A percentile compares a stretch with the other conserved stretches of the same genome.
Evolutionary conservation across 2,797 vertebrate genomes (phyloP).

Genomic region (Stomatorhinus walkeri): DNA sequence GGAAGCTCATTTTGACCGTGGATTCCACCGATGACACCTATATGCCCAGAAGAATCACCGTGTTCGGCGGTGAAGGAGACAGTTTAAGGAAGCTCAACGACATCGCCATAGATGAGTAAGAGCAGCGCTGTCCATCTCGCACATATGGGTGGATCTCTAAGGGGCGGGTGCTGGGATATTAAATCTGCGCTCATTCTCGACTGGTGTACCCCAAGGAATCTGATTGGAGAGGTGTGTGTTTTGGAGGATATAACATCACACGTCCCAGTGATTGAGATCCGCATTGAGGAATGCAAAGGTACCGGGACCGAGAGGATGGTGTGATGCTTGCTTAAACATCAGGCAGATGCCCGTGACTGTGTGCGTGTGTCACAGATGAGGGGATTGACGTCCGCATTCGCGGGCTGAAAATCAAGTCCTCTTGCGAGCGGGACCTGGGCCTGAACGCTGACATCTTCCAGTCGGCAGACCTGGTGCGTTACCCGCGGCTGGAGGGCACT

Average conservation of each 20-base stretch:
- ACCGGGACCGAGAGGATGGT: conserved; percentile 11
- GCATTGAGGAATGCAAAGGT: conserved; percentile 94
- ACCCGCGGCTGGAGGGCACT: conserved; percentile 89
- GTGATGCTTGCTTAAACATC: not conserved
- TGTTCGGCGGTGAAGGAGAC: conserved; percentile 86
- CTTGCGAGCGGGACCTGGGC: conserved; percentile 83
- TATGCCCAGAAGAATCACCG: conserved; percentile 86
- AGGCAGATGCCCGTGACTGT: not conserved
- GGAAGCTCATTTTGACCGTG: conserved; percentile 86
- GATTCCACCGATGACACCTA: conserved; percentile 95
- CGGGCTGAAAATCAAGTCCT: conserved; percentile 92
- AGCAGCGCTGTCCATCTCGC: not conserved
- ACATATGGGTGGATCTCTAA: not conserved
- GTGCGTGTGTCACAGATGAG: conserved; percentile 65
- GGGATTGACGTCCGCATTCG: conserved; percentile 92
- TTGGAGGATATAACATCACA: conserved; percentile 90
- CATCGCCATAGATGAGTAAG: conserved; percentile 87
- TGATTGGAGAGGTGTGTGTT: conserved; percentile 90
- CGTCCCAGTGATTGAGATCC: conserved; percentile 84
- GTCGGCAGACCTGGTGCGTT: conserved; percentile 82
- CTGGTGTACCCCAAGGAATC: conserved; percentile 59
- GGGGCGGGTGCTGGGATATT: not conserved
- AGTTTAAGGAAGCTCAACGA: conserved; percentile 89
- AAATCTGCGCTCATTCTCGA: not conserved
- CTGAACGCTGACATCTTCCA: conserved; percentile 92